These are phyloP conservation scores for Apamea sordens DNA, from an alignment of 2,888 invertebrate species.

Conservation along the genomic window DNA sequence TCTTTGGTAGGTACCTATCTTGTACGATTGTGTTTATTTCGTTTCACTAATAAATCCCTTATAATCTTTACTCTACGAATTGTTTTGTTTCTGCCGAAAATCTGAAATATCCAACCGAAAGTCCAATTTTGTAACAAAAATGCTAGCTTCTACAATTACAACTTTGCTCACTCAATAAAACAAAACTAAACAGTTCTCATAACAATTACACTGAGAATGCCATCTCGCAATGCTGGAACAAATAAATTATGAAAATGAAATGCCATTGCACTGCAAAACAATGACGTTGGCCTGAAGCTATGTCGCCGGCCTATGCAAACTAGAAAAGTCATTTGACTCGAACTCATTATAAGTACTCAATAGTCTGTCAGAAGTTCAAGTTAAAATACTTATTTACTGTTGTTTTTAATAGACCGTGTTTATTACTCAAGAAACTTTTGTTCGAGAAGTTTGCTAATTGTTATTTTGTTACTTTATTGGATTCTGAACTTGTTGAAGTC, in stretches of 20 bases:
- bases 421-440: slow-evolving; percentile 16
- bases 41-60: not conserved
- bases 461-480: slow-evolving; percentile 19
- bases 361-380: slow-evolving; percentile 32
- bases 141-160: not conserved
- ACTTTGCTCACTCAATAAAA: not conserved
- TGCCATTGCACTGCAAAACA: slow-evolving; percentile 31
- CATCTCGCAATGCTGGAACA: slow-evolving; percentile 14
- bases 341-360: slow-evolving; percentile 58
- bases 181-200: slow-evolving; percentile 9
- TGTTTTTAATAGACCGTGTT: slow-evolving; percentile 29
- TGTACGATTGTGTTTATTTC: not conserved
- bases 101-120: not conserved
- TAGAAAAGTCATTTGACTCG: slow-evolving; percentile 60
- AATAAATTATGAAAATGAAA: slow-evolving; percentile 51
- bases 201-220: slow-evolving; percentile 7
- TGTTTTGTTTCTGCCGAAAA: not conserved
- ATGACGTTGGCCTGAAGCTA: slow-evolving; percentile 30
- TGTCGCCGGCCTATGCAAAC: slow-evolving; percentile 49
- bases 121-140: not conserved
- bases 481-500: not conserved
- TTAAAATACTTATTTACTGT: slow-evolving; percentile 35
- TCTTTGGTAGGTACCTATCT: not conserved
- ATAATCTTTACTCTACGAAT: not conserved
- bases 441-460: slow-evolving; percentile 22